Evolutionary conservation across 2,888 invertebrate genomes (phyloP), one percentile per base, ranked within the genome.

Genomic region (Diabrotica balteata): DNA sequence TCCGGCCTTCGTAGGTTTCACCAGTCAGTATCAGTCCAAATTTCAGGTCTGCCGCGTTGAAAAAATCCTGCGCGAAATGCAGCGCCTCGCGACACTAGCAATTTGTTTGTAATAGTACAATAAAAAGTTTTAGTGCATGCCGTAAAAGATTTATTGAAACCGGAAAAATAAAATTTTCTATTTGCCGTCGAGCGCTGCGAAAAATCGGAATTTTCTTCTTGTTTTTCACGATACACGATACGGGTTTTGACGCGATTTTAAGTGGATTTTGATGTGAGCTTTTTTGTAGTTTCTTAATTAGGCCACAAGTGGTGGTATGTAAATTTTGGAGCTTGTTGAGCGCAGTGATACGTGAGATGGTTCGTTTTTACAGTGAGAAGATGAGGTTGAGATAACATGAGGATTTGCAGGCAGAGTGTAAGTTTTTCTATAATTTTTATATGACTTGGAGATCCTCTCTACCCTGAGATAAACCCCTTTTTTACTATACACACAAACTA

Each of bases 351-450:
- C 63, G 22, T 44, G 58, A 43, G 65, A 73, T 73, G 73, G 62
- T 66, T 47, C 49, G 62, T 54, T 67, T 73, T 69, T 73, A 72
- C 63, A 73, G 68, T 53, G 72, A 72, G 63, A 74, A 73, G 66
- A 69, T 75, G 59, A 70, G 72, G 73, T 67, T 75, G 65, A 79
- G 80, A 76, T 80, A 80, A 78, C 79, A 80, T 78, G 79, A 79
- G 76, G 77, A 78, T 76, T 75, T 78, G 73, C 70, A 75, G 73
- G 65, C 78, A 77, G 73, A 78, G 76, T 75, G 80, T 80, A 75
- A 76, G 79, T 79, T 65, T 68, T 46, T 54, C 8, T 63, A 4
- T 42, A 32, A 32, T 32, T 32, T 32, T 32, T 32, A 32, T 32
- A 32, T 2, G 32, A 32, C 3, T 32, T 32, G 4, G 4, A 32